Conservation (phyloP, 2,113 vertebrate species). For the Falcunculus frontatus region DNA sequence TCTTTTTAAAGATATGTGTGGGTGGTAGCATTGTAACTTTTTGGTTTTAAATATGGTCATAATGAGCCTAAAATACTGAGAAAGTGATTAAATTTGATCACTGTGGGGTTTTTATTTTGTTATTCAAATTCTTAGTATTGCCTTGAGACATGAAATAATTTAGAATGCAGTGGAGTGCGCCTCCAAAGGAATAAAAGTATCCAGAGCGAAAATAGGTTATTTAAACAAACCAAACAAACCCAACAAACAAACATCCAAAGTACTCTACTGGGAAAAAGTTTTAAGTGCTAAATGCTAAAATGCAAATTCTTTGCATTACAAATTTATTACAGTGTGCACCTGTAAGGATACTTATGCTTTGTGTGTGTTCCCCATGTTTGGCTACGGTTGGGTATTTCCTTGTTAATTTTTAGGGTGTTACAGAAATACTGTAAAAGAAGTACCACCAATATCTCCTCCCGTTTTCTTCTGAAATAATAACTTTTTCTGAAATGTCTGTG, state of each 20-base stretch:
- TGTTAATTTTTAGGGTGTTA: neutral
- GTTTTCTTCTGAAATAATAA: neutral
- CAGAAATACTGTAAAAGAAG: neutral
- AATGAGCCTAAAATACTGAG: neutral
- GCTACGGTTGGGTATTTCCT: neutral
- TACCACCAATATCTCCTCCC: neutral
- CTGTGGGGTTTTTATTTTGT: neutral
- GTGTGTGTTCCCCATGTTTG: neutral
- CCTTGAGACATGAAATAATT: neutral
- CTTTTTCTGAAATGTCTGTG: neutral
- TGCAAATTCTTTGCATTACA: neutral
- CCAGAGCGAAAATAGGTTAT: neutral
- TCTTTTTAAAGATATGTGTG: neutral
- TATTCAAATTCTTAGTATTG: neutral
- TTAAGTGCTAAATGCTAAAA: neutral
- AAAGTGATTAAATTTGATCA: neutral
- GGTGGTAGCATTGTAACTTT: neutral
- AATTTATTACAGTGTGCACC: neutral
- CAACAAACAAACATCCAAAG: neutral
- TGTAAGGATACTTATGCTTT: neutral
- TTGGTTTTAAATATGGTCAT: neutral
- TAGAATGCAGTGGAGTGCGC: neutral
- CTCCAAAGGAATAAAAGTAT: neutral
- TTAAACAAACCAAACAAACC: neutral
- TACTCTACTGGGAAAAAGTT: neutral